Evolutionary conservation across 1,140 invertebrate species (phyloP).

Genomic region (Hesperophylax magnus): DNA sequence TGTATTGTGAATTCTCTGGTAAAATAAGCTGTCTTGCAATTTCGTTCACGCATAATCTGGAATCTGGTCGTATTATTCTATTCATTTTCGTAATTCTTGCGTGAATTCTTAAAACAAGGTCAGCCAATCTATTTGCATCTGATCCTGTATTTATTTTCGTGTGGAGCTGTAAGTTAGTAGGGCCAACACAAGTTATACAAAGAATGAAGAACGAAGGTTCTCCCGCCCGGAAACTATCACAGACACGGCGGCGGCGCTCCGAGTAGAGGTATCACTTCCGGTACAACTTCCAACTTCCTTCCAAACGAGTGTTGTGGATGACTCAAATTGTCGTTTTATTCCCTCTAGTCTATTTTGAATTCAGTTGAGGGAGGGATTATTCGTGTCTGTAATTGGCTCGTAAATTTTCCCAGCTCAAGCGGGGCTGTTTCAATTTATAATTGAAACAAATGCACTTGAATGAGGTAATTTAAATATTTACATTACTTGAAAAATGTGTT

Average conservation of each 20-base stretch:
- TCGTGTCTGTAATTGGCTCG: constrained; percentile 54
- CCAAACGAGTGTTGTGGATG: constrained; percentile 28
- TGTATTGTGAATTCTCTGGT: no score
- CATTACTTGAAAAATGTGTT: neutral
- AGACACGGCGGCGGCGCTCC: constrained; percentile 39
- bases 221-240: constrained; percentile 46
- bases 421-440: neutral
- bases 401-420: constrained; percentile 36
- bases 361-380: constrained; percentile 25
- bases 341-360: constrained; percentile 18
- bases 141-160: neutral
- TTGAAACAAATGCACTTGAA: constrained; percentile 16
- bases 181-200: neutral
- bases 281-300: constrained; percentile 38
- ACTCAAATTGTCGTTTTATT: constrained; percentile 35
- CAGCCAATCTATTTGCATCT: no score
- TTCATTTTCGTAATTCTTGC: no score
- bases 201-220: constrained; percentile 30
- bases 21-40: neutral
- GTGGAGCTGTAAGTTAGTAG: no score
- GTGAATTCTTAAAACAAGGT: no score
- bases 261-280: constrained; percentile 46
- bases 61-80: no score
- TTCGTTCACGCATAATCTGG: no score
- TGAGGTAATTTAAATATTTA: neutral